Conservation (phyloP, 1,140 invertebrate species). For the Physella acuta region DNA sequence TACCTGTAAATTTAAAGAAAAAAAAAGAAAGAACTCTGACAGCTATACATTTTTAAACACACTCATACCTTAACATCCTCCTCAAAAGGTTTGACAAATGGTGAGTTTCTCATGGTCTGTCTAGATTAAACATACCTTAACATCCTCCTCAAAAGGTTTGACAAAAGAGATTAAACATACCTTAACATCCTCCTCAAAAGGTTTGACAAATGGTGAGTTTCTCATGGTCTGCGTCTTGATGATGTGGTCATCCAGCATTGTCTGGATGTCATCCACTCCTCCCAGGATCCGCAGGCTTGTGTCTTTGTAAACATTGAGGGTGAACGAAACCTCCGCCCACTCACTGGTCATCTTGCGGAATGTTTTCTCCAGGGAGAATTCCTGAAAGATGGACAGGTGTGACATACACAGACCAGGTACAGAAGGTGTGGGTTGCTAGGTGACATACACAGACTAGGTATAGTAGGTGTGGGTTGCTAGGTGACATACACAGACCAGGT, state of each 20-base stretch:
- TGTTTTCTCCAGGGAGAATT: constrained; percentile 58
- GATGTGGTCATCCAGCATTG: constrained; percentile 60
- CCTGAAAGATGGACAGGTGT: too few relatives aligned
- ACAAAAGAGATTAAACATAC: constrained; percentile 60
- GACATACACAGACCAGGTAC: neutral
- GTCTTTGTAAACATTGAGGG: constrained; percentile 65
- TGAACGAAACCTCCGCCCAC: constrained; percentile 54
- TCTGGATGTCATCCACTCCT: constrained; percentile 60
- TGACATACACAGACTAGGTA: too few relatives aligned
- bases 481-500: too few relatives aligned
- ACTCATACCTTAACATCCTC: constrained; percentile 66
- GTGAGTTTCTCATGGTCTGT: constrained; percentile 61
- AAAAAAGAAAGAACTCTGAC: too few relatives aligned
- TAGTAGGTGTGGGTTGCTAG: too few relatives aligned
- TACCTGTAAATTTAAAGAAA: too few relatives aligned
- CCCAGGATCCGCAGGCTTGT: constrained; percentile 56
- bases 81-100: constrained; percentile 61
- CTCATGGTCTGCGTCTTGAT: constrained; percentile 61
- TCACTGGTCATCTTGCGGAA: constrained; percentile 60
- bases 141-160: constrained; percentile 65
- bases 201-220: constrained; percentile 60
- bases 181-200: constrained; percentile 65
- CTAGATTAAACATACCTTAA: too few relatives aligned
- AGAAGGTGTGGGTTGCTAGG: too few relatives aligned
- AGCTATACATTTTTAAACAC: too few relatives aligned